Evolutionary conservation across 2,113 vertebrate genomes (phyloP), one percentile per base, ranked within the genome.

Genomic region (Sinocyclocheilus anophthalmus): DNA sequence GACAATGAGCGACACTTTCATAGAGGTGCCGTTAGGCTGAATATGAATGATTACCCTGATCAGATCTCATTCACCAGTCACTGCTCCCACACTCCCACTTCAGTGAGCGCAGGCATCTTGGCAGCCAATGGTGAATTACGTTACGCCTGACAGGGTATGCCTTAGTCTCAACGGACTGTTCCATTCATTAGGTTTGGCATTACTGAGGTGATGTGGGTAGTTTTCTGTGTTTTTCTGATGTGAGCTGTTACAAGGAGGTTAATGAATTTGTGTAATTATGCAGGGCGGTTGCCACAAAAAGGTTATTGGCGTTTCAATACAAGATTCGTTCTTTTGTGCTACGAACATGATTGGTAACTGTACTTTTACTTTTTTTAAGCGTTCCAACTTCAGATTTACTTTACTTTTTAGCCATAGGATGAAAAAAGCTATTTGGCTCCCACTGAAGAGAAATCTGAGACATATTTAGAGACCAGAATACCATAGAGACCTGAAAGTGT

Each of bases 21-120:
- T 69, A 72, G 20, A 39, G n/a, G 39, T 87, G 88, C 90, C 87
- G 89, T 37, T 9, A 55, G 86, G 88, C 65, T 83, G 82, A 37
- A 50, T 87, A 89, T 88, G 86, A 89, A 88, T 61, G 85, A 88
- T 81, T 59, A 88, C 85, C 90, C 79, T 63, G 87, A 81, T 73
- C 69, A 24, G 12, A 72, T 48, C 78, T 89, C 88, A 81, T 90
- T 89, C 83, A 86, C 39, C 67, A 90, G 55, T 83, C 61, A 67
- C 84, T 87, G 77, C 24, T 69, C 78, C 86, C 22, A 70, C 69
- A 33, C 65, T 55, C 83, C 78, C 33, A 63, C 88, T 91, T 88
- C 80, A 50, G 39, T 50, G 80, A 69, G 42, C 42, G 37, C 61
- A 80, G 78, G 33, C 37, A 67, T n/a, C 39, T 80, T 67, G 59